A percentile compares a stretch with the other conserved stretches of the same genome.
Evolutionary conservation across 2,888 invertebrate species (phyloP).

Genomic region (Endotricha flammealis): DNA sequence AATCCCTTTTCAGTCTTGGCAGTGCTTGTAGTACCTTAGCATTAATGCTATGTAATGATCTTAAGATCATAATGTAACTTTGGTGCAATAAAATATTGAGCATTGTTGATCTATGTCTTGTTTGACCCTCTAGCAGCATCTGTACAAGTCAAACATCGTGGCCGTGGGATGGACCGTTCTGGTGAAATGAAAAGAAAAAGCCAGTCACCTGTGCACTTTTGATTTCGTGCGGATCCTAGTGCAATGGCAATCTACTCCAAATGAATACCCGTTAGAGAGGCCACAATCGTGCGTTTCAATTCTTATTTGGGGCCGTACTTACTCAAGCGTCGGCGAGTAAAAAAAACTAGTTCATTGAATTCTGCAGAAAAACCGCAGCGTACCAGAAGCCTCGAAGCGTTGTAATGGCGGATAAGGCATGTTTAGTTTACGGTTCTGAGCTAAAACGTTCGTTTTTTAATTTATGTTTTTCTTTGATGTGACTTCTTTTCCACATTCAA

Average conservation of each 20-base stretch:
- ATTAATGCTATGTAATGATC: no score
- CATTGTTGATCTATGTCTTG: no score
- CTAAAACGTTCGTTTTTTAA: no score
- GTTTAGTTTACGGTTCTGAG: no score
- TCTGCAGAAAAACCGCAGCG: conserved; percentile 31
- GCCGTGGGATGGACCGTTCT: conserved; percentile 10
- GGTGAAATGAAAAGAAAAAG: conserved; percentile 22
- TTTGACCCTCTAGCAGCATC: no score
- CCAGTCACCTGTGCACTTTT: conserved; percentile 49
- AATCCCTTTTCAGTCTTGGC: no score
- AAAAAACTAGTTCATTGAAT: conserved; percentile 50
- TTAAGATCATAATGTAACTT: no score
- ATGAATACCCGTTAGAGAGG: conserved; percentile 38
- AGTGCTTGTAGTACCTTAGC: no score
- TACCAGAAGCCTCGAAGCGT: conserved; percentile 16
- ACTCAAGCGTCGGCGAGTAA: conserved; percentile 42
- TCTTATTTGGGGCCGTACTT: conserved; percentile 42
- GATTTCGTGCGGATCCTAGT: conserved; percentile 45
- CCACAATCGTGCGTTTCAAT: conserved; percentile 37
- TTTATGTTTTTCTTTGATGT: no score
- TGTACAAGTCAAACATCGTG: no score
- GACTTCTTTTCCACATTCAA: no score
- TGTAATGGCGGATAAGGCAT: conserved; percentile 14
- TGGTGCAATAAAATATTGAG: no score
- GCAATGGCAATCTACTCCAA: conserved; percentile 36